Percentiles rank a stretch among this genome's conserved stretches.
These are phyloP conservation scores for Sialis lutaria DNA, from an alignment of 2,888 invertebrate genomes.

Conservation along the genomic window DNA sequence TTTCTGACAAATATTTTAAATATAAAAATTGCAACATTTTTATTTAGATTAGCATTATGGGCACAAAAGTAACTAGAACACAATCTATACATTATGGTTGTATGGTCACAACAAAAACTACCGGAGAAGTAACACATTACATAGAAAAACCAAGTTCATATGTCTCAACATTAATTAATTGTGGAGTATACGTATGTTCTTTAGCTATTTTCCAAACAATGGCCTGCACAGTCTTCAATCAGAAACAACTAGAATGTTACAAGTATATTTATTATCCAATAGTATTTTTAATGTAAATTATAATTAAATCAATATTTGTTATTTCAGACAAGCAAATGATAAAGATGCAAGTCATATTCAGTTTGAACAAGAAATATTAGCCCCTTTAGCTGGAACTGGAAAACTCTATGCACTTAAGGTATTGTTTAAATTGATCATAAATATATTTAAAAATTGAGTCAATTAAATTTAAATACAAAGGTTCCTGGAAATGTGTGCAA, in stretches of 20 bases:
- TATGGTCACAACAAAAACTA: constrained; percentile 62
- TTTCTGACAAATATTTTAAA: neutral
- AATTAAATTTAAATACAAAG: too few species aligned
- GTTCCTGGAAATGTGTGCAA: too few species aligned
- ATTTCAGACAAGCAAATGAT: constrained; percentile 32
- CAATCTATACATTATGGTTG: constrained; percentile 92
- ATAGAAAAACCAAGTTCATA: constrained; percentile 97
- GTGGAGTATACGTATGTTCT: constrained; percentile 89
- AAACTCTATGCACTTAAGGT: constrained; percentile 66
- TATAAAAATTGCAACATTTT: neutral
- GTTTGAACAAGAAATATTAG: constrained; percentile 79
- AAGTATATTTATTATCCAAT: constrained; percentile 27
- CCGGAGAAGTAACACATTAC: constrained; percentile 78
- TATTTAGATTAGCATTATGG: constrained; percentile 62
- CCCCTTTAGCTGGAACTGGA: constrained; percentile 68
- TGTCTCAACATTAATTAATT: constrained; percentile 88
- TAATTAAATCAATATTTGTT: neutral
- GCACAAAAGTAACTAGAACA: constrained; percentile 82
- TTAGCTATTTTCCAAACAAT: constrained; percentile 70
- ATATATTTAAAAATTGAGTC: too few species aligned
- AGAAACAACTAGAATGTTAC: constrained; percentile 55
- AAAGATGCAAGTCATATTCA: constrained; percentile 69
- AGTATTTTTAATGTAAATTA: neutral
- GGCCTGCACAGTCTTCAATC: constrained; percentile 61
- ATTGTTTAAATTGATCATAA: too few species aligned